Evolutionary conservation across 2,888 invertebrate species (phyloP).

Genomic region (Erebia palarica): DNA sequence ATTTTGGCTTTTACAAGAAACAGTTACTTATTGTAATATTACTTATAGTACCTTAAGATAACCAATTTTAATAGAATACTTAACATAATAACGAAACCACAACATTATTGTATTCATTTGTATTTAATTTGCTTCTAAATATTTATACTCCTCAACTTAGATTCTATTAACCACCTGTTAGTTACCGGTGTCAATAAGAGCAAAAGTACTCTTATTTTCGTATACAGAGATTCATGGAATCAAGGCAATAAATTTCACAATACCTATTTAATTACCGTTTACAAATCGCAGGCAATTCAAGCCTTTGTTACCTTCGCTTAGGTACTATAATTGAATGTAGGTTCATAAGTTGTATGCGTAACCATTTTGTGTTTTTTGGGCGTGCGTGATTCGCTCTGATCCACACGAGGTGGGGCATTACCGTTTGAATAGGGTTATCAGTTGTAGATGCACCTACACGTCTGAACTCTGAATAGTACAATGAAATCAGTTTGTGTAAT

Average conservation of each 20-base stretch:
- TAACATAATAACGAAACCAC: neutral
- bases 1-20: no score
- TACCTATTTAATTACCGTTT: constrained; percentile 7
- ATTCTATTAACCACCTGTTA: constrained; percentile 1
- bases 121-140: neutral
- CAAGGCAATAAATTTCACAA: constrained; percentile 10
- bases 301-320: constrained; percentile 18
- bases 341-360: constrained; percentile 12
- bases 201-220: constrained; percentile 15
- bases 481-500: constrained; percentile 15
- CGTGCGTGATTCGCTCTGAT: constrained; percentile 40
- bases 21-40: no score
- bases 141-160: neutral
- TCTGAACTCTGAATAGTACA: neutral
- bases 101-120: neutral
- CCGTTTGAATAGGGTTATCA: constrained; percentile 34
- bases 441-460: constrained; percentile 6
- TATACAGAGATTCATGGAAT: constrained; percentile 12
- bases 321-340: constrained; percentile 15
- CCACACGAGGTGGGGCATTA: constrained; percentile 33
- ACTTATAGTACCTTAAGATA: no score
- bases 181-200: neutral
- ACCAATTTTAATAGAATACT: no score
- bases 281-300: constrained; percentile 12
- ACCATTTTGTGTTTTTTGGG: constrained; percentile 34